A percentile compares a stretch with the other conserved stretches of the same genome.
Conservation (phyloP, 2,888 invertebrate genomes). For the Stramonita haemastoma region DNA sequence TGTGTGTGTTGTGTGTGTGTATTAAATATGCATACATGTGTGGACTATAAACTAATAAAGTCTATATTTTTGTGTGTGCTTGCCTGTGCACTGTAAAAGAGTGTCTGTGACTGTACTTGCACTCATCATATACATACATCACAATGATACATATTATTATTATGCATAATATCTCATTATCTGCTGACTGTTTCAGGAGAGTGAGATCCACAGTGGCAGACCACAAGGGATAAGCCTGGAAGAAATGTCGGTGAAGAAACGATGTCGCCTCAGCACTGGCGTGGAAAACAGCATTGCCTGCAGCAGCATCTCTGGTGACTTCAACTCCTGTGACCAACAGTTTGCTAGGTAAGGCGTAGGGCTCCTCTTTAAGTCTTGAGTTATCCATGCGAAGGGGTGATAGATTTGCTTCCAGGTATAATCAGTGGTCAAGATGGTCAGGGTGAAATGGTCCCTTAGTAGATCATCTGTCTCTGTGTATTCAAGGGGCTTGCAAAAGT, state of each 20-base stretch:
- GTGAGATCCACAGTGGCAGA: conserved; percentile 56
- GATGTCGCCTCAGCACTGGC: conserved; percentile 56
- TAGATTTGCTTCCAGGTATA: no score
- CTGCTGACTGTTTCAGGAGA: conserved; percentile 53
- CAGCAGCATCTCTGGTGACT: conserved; percentile 71
- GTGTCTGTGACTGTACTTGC: background rate
- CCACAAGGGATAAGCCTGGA: conserved; percentile 50
- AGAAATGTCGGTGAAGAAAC: conserved; percentile 64
- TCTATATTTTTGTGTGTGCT: background rate
- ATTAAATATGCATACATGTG: no score
- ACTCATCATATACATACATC: background rate
- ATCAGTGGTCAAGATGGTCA: no score
- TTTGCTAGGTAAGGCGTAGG: conserved; percentile 62
- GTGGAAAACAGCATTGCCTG: conserved; percentile 64
- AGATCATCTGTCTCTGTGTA: no score
- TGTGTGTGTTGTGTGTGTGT: no score
- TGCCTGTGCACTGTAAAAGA: background rate
- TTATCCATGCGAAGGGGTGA: no score
- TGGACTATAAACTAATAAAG: background rate
- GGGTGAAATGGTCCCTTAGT: no score
- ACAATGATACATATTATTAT: no score
- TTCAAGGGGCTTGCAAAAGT: no score
- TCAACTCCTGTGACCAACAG: conserved; percentile 70
- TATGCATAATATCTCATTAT: background rate
- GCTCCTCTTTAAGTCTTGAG: background rate